These are phyloP conservation scores for Lophius piscatorius DNA, from an alignment of 2,113 vertebrate species.

Conservation along the genomic window DNA sequence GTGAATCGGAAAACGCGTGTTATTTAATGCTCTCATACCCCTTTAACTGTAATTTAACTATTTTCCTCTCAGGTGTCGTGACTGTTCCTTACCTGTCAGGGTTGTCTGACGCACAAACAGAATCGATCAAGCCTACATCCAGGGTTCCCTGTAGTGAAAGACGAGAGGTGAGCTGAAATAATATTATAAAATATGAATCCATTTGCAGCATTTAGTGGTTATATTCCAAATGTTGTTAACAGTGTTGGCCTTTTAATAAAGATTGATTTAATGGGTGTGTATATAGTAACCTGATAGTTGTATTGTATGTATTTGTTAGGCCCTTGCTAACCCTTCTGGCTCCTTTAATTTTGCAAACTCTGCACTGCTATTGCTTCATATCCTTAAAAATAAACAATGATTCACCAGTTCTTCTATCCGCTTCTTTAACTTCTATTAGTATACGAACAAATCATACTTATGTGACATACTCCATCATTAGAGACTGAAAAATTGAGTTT, in stretches of 20 bases:
- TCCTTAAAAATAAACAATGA: no score
- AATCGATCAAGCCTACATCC: conserved; percentile 92
- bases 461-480: conserved; percentile 28
- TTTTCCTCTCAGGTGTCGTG: background rate
- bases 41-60: background rate
- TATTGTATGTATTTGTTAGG: no score
- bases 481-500: conserved; percentile 20
- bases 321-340: no score
- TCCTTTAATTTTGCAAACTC: no score
- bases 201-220: background rate
- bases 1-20: conserved; percentile 7
- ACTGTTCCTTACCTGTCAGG: conserved; percentile 85
- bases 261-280: no score
- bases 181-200: background rate
- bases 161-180: background rate
- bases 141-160: conserved; percentile 84
- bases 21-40: background rate
- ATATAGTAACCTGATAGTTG: no score
- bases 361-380: no score
- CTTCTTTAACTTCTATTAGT: conserved; percentile 9
- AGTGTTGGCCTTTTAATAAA: no score
- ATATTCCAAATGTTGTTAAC: no score
- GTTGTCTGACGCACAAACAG: conserved; percentile 93
- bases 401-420: background rate
- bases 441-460: no score